Base-by-base conservation (phyloP, 1,140 invertebrate genomes). In the Platyscapa corneri region DNA sequence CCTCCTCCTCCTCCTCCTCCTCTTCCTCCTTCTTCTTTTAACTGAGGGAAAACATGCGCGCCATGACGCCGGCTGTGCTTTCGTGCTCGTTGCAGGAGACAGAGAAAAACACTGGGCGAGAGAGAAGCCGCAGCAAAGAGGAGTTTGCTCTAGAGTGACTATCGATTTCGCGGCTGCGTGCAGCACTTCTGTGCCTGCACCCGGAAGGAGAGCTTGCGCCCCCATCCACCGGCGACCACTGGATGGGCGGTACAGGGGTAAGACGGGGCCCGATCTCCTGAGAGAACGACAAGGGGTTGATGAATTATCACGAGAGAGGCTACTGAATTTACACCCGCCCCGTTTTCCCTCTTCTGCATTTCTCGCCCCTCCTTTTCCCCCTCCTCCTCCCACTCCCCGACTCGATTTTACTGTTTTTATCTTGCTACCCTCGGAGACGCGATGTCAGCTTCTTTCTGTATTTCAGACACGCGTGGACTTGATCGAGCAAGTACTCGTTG, bases 281-380 rank as follows among this genome's bases (percentile, higher is more conserved):
- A 74, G 32, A 70, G 89, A 90, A 92, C 90, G 92, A 93, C 91
- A 90, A 90, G 91, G 91, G 90, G 90, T 90, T 93, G 92, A 93
- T 93, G 92, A 91, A 91, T 91, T 90, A 88, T 88, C 87, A 78
- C 80, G 80, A 20, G 67, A 5, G 8, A 56, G 49, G 27, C 42
- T 27, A 74, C 70, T 32, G 88, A 88, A 14, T 37, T 88, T 82
- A 86, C 88, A 88, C 86, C 87, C 83, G 78, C 87, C 83, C 77
- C 77, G 86, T 84, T 83, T 46, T 53, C 60, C 56, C 72, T 82
- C 78, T 85, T 49, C 27, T 65, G 53, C 82, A 80, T 83, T 16
- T 39, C 34, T 3, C 20, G 49, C 8, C 6, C 46, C 6, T 12
- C 12, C n/a, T n/a, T n/a, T n/a, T n/a, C n/a, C n/a, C 10, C 34